Conservation (phyloP, 2,888 invertebrate genomes). For the Lasioglossum lativentre region DNA sequence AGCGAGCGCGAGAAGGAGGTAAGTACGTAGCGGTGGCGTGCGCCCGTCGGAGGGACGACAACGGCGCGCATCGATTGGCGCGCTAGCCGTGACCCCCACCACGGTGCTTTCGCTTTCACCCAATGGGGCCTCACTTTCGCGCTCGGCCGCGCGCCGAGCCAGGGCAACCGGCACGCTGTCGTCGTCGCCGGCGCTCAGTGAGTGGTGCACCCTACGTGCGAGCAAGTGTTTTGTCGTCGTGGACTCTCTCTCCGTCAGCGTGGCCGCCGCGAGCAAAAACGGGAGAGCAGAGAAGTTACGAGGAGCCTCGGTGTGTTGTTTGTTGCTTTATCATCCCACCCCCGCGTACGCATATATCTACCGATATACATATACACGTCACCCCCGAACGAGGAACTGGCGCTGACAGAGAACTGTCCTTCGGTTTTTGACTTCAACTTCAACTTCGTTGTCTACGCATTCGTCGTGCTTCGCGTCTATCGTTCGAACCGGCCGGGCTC, state of each 20-base stretch:
- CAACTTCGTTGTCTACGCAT: background rate
- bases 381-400: background rate
- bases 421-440: background rate
- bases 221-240: conserved; percentile 73
- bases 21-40: conserved; percentile 61
- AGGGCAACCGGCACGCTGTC: conserved; percentile 77
- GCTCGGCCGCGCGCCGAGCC: conserved; percentile 81
- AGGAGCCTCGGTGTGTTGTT: conserved; percentile 56
- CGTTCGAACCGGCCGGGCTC: background rate
- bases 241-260: conserved; percentile 56
- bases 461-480: background rate
- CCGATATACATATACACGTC: background rate
- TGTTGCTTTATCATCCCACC: conserved; percentile 18
- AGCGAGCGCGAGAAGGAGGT: conserved; percentile 10
- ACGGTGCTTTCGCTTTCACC: conserved; percentile 84
- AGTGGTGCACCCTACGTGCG: conserved; percentile 78
- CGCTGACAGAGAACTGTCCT: background rate
- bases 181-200: conserved; percentile 76
- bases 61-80: conserved; percentile 84
- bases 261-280: conserved; percentile 55
- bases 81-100: conserved; percentile 84
- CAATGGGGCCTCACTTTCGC: conserved; percentile 85
- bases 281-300: conserved; percentile 21
- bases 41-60: conserved; percentile 73
- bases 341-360: conserved; percentile 11